Base-by-base conservation (phyloP, 2,888 invertebrate genomes). In the Cremastobaeus sp. region DNA sequence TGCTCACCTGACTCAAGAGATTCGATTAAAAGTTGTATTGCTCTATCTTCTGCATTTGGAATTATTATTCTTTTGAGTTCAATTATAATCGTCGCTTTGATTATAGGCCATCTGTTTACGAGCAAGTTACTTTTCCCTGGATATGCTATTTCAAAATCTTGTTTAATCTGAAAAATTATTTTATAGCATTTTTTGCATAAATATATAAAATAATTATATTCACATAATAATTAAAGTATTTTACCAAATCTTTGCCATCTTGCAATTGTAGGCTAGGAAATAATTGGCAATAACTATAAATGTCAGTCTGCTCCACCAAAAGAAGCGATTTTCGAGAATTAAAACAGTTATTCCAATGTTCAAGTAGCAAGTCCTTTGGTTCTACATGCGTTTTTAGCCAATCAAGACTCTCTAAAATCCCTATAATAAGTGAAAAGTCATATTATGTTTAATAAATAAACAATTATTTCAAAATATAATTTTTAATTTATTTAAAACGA, bases 261-360 rank as follows among this genome's bases (percentile, higher is more conserved):
- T 62, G 41, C 1, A 32, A 15, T 62, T 43, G 11, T 0, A 62
- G 11, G 8, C 50, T n/a, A 15, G 50, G 50, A 34, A 62, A 62
- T 15, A 12, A 14, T 32, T 20, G 15, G 15, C 28, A 39, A 32
- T 62, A 62, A 15, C n/a, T 11, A 14, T 41, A 3, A 14, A 62
- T 25, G 21, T 14, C 32, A 1, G 15, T 32, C 9, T 39, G 1
- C 18, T 50, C 20, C 2, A 14, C 3, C 8, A 62, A 41, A 2
- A 65, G 17, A n/a, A 48, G n/a, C n/a, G 8, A n/a, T 47, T 54
- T 47, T 37, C 65, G 25, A 6, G 9, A 28, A 30, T 43, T 18
- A 9, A 20, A 30, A 0, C 12, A 39, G 3, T 18, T 37, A 8
- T 5, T 28, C 39, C 65, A 65, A 32, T 47, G 55, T 1, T 30